A percentile compares a stretch with the other conserved stretches of the same genome.
These are phyloP conservation scores for Chrysochloris asiatica DNA, from an alignment of 2,113 vertebrate species.

Conservation along the genomic window DNA sequence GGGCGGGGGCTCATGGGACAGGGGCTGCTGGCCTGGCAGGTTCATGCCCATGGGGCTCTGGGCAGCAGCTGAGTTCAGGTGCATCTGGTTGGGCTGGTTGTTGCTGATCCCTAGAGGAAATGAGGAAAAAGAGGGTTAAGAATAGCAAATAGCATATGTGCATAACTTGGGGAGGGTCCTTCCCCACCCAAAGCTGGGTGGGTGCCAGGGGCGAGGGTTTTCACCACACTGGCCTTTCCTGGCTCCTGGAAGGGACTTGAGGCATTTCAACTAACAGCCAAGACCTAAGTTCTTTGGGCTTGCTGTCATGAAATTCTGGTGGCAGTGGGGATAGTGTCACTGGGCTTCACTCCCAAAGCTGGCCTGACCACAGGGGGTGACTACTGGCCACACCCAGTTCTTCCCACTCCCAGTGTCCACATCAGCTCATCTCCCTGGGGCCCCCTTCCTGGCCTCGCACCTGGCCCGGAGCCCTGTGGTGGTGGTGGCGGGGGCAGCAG, in stretches of 20 bases:
- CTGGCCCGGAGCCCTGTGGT: constrained; percentile 88
- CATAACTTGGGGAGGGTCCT: rapidly evolving
- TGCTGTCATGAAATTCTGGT: background rate
- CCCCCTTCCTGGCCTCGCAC: constrained; percentile 77
- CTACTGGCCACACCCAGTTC: background rate
- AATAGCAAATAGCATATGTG: no score
- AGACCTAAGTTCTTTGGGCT: background rate
- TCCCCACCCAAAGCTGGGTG: background rate
- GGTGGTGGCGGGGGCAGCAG: constrained; percentile 87
- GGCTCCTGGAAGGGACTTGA: background rate
- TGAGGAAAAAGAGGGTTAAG: constrained; percentile 31
- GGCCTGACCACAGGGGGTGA: background rate
- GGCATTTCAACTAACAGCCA: background rate
- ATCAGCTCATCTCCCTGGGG: background rate
- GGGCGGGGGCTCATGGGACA: constrained; percentile 91
- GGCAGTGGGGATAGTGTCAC: background rate
- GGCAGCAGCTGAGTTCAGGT: constrained; percentile 89
- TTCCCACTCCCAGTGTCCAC: background rate
- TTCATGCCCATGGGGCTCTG: constrained; percentile 95
- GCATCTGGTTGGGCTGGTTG: constrained; percentile 89
- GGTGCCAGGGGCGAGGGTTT: rapidly evolving
- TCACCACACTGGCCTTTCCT: background rate
- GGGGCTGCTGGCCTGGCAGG: constrained; percentile 91
- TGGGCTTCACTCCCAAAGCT: no score
- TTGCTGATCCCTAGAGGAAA: constrained; percentile 86